Base-by-base conservation (phyloP, 2,113 vertebrate species). In the Bothrops jararaca region DNA sequence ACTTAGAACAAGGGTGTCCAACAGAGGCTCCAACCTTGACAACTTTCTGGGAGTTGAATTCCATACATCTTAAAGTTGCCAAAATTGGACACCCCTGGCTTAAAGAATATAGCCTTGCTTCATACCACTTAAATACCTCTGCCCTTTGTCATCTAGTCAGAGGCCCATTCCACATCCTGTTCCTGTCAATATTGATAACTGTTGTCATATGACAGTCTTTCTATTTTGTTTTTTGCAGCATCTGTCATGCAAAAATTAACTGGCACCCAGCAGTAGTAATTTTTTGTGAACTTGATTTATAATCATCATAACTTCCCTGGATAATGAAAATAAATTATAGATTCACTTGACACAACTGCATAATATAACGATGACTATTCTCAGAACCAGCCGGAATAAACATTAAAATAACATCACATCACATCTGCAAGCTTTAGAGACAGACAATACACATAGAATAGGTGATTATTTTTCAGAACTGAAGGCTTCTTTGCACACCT, bases 321-420 rank as follows among this genome's bases (percentile, higher is more conserved):
- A n/a, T n/a, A n/a, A n/a, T n/a, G 42, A 54, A 56, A 92, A 85
- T 89, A 89, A 85, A 92, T 85, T 74, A 54, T 74, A 60, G 15
- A 52, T 80, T 92, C 58, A 24, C 85, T 69, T 88, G 48, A 18
- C 86, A 88, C 85, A 92, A 29, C 56, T 90, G 15, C 15, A 34
- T 24, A n/a, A 88, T 88, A 88, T 58, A 60, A 85, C 91, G 95
- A 89, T 95, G 23, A 92, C 34, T 5, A 26, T 29, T 89, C 0
- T 93, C 56, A 90, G 9, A 93, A 50, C 23, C 88, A 58, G 92
- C 91, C 34, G 15, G 22, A 92, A 22, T 13, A 93, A 92, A 1
- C 57, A 74, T 94, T 56, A 88, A 94, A 95, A 95, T 23, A 2
- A 89, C 12, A 58, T 92, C 95, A 89, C 90, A 92, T 29, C 58